Evolutionary conservation across 2,888 invertebrate species (phyloP), one percentile per base, ranked within the genome.

Genomic region (Nomada ferruginata): DNA sequence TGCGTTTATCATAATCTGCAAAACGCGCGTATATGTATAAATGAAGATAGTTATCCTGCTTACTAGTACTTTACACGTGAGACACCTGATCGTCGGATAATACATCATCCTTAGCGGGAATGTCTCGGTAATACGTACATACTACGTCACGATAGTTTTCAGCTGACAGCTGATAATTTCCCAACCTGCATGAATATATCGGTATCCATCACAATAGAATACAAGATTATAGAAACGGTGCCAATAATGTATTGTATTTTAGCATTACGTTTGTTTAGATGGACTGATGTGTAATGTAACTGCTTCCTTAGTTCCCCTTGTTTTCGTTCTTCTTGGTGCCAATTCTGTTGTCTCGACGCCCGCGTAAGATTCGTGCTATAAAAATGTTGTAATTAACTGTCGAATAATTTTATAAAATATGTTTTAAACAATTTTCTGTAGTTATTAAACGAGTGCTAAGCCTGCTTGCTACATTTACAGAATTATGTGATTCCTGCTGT

Each of bases 61-160:
- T 26, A 50, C 57, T 47, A 42, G 26, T 29, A 23, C 15, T 69
- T 70, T 79, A 84, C 55, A 76, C 29, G 15, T 73, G 65, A 42
- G 90, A 91, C 15, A 77, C 13, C 73, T 90, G 85, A 69, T 91
- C 88, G 26, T 91, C 91, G 1, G 91, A 91, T 47, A 92, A 78
- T 13, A 85, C 66, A 29, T 83, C 86, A 42, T 87, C 83, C 44
- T 59, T 53, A 11, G n/a, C 9, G 9, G 80, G 81, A 36, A 85
- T 74, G 70, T 76, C 66, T 61, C 70, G 65, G 66, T 82, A 73
- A 76, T 84, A 87, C 5, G 36, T 70, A 52, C 66, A 89, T 15
- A 65, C 83, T 42, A 84, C 3, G 29, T 72, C 64, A 4, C 20
- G 66, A 15, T 53, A 10, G 29, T 53, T 75, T 2, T 11, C 76